Conservation (phyloP, 2,113 vertebrate genomes). For the Misgurnus mizolepis region DNA sequence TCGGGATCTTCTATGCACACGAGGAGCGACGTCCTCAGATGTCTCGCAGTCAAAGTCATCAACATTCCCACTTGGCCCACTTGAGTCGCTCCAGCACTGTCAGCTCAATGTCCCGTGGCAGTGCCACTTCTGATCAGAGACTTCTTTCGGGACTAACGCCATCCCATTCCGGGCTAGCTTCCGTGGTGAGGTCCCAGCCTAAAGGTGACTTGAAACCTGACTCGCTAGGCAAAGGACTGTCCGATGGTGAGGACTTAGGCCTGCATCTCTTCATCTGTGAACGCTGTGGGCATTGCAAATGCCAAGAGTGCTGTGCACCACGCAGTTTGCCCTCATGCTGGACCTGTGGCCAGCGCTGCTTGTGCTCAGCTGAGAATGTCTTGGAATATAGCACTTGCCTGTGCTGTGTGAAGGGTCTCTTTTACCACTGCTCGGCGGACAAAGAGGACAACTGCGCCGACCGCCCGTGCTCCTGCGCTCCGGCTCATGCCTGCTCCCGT, state of each 20-base stretch:
- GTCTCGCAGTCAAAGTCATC: conserved; percentile 86
- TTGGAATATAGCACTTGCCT: conserved; percentile 93
- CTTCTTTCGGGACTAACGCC: conserved; percentile 85
- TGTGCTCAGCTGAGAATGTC: conserved; percentile 88
- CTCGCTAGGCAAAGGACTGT: conserved; percentile 77
- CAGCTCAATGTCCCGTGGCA: conserved; percentile 93
- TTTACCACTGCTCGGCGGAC: conserved; percentile 98
- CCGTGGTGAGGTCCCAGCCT: conserved; percentile 85
- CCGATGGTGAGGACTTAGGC: conserved; percentile 65
- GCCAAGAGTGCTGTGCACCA: conserved; percentile 83
- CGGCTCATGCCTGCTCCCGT: conserved; percentile 84
- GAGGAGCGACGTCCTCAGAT: conserved; percentile 72
- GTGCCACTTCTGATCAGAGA: conserved; percentile 91
- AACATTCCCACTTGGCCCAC: conserved; percentile 79
- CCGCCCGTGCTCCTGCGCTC: conserved; percentile 89
- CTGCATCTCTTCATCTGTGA: conserved; percentile 90
- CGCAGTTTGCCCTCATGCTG: conserved; percentile 91
- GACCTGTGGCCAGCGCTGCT: conserved; percentile 92
- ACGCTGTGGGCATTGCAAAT: conserved; percentile 91
- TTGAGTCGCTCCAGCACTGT: conserved; percentile 94
- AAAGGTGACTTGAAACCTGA: conserved; percentile 79
- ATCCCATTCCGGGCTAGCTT: conserved; percentile 81
- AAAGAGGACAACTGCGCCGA: conserved; percentile 97
- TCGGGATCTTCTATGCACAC: conserved; percentile 79
- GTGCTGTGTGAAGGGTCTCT: conserved; percentile 93